Conservation (phyloP, 1,140 invertebrate genomes). For the Lordiphosa stackelbergi region DNA sequence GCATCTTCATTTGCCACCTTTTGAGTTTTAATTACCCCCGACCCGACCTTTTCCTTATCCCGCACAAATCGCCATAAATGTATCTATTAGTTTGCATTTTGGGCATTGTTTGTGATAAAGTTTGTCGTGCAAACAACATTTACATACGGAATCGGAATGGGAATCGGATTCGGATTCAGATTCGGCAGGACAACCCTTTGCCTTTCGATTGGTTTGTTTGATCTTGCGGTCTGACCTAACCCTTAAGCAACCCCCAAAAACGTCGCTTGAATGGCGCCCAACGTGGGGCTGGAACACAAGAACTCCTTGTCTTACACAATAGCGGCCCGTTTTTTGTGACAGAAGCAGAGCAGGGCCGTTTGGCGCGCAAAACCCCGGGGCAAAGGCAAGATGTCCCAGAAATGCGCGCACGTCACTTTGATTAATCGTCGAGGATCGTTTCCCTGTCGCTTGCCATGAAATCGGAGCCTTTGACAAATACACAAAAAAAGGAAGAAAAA, state of each 20-base stretch:
- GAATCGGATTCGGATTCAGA: constrained; percentile 24
- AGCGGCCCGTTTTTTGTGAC: too few relatives aligned
- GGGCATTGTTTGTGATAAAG: constrained; percentile 48
- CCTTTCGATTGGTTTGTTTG: constrained; percentile 36
- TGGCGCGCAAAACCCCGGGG: constrained; percentile 34
- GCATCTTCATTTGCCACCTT: constrained; percentile 38
- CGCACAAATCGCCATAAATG: constrained; percentile 45
- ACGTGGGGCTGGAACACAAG: constrained; percentile 2
- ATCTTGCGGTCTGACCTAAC: constrained; percentile 42
- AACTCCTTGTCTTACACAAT: too few relatives aligned
- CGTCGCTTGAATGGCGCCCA: not conserved
- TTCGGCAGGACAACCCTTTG: constrained; percentile 35
- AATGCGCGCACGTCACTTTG: constrained; percentile 60
- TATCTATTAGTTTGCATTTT: constrained; percentile 69
- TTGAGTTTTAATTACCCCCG: constrained; percentile 49
- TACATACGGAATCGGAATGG: constrained; percentile 46
- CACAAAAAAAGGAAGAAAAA: constrained; percentile 60
- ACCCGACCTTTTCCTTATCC: constrained; percentile 26
- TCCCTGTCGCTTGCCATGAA: constrained; percentile 27
- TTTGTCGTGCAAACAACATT: constrained; percentile 71
- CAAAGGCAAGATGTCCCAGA: constrained; percentile 31
- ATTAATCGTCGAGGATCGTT: constrained; percentile 60
- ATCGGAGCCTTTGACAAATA: constrained; percentile 67
- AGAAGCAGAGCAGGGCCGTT: constrained; percentile 3
- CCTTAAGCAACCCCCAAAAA: constrained; percentile 4